A percentile compares a stretch with the other conserved stretches of the same genome.
phyloP scores from a whole-genome alignment of 1,140 invertebrate species.

The Aricia agestis region DNA sequence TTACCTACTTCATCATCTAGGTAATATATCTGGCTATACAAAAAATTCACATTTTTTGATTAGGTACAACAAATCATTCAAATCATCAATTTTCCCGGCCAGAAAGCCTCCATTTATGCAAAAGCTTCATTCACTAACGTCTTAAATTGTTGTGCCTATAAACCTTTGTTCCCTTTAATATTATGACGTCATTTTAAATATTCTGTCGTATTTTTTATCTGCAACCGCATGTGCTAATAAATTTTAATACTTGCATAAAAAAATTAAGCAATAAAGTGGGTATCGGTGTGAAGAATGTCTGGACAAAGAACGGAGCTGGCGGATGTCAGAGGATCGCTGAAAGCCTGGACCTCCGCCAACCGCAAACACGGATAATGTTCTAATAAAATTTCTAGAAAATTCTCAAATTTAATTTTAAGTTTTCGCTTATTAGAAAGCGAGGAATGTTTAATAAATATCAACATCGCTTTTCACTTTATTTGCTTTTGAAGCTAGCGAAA shows the following conservation, averaged over 20 bases:
- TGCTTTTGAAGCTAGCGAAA: background rate
- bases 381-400: background rate
- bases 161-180: too few relatives aligned
- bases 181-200: too few relatives aligned
- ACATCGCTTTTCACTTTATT: background rate
- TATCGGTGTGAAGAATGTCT: background rate
- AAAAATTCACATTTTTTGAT: too few relatives aligned
- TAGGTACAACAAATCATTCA: too few relatives aligned
- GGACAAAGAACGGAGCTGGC: background rate
- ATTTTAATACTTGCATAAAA: background rate
- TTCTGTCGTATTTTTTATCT: too few relatives aligned
- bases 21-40: too few relatives aligned
- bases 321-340: conserved; percentile 2
- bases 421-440: background rate
- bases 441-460: background rate
- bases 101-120: too few relatives aligned
- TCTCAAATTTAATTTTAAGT: conserved; percentile 4
- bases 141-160: too few relatives aligned
- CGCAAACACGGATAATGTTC: conserved; percentile 7
- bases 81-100: too few relatives aligned
- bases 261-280: background rate
- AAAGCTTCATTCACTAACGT: too few relatives aligned
- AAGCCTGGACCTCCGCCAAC: background rate
- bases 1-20: too few relatives aligned
- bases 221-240: background rate